Evolutionary conservation across 2,888 invertebrate species (phyloP), one percentile per base, ranked within the genome.

Genomic region (Oxystoma pomonae): DNA sequence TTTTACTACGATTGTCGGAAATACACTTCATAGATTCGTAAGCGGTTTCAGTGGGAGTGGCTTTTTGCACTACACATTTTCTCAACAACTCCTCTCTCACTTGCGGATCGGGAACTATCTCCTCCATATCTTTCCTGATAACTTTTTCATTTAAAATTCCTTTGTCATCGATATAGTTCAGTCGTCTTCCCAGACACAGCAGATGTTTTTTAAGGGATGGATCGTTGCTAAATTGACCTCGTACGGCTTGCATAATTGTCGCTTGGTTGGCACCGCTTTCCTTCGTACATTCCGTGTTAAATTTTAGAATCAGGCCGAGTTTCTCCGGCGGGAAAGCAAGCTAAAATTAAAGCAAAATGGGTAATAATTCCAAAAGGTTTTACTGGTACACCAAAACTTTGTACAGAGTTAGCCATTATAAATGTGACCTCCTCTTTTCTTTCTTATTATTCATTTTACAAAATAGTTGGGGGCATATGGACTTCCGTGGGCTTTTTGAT

Each of bases 131-230:
- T 1, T 61, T 16, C 1, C 51, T 58, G 12, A 69, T 58, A 57
- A 58, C 65, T 7, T 61, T 63, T 19, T 64, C 67, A 16, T 71
- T 61, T 9, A 68, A 63, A 49, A 68, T 61, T 2, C 72, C 73
- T 12, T 66, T 61, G 1, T 66, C 67, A 55, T 68, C 67, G 19
- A 69, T 61, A 63, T 71, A 67, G 1, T 69, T 64, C 1, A 70
- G 20, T 51, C 70, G 71, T 52, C 69, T 68, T 19, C 52, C 65
- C 16, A 72, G 53, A 57, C 73, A 73, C 12, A 64, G 53, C 7
- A 70, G 55, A 21, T 70, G 65, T 1, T 60, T 59, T 50, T 70
- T 71, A 50, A 69, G 55, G 56, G 67, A 63, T 1, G 69, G 65
- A 62, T 68, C 65, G 17, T 70, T 66, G 2, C 57, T 55, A 21